These are phyloP conservation scores for Halesus radiatus DNA, from an alignment of 1,140 invertebrate genomes.

Conservation along the genomic window DNA sequence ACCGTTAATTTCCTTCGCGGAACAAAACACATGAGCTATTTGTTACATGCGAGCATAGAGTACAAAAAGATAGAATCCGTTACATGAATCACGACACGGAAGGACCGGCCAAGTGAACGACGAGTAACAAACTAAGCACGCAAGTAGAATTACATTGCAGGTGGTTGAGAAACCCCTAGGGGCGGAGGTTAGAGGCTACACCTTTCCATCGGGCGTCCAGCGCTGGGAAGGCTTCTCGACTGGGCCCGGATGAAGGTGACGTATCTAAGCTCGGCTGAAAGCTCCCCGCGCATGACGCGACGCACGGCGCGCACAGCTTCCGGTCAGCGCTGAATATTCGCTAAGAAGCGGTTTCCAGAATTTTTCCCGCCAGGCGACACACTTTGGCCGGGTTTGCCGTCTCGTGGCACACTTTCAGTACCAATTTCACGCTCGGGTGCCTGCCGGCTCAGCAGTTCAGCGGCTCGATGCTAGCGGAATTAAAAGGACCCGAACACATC, in stretches of 20 bases:
- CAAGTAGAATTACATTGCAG: not conserved
- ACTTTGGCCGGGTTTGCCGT: conserved; percentile 18
- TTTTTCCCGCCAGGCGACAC: conserved; percentile 30
- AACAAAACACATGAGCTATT: conserved; percentile 29
- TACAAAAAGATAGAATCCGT: conserved; percentile 9
- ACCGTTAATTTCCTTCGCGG: conserved; percentile 34
- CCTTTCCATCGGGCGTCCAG: not conserved
- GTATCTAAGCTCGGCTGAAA: conserved; percentile 2
- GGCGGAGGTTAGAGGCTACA: too few relatives aligned
- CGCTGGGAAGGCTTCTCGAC: not conserved
- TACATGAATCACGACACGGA: conserved; percentile 22
- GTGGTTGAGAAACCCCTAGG: too few relatives aligned
- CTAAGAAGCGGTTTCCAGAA: conserved; percentile 23
- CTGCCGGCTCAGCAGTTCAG: not conserved
- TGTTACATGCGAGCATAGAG: conserved; percentile 21
- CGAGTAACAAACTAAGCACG: not conserved
- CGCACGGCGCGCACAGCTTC: conserved; percentile 7
- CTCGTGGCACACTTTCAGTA: conserved; percentile 18
- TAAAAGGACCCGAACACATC: not conserved
- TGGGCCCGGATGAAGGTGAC: not conserved
- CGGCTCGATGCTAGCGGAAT: conserved; percentile 1
- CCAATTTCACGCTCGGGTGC: conserved; percentile 9
- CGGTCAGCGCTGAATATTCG: conserved; percentile 11
- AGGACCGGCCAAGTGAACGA: not conserved
- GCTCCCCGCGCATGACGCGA: conserved; percentile 28